Conservation (phyloP, 2,797 vertebrate genomes). For the Gephyroberyx darwinii region DNA sequence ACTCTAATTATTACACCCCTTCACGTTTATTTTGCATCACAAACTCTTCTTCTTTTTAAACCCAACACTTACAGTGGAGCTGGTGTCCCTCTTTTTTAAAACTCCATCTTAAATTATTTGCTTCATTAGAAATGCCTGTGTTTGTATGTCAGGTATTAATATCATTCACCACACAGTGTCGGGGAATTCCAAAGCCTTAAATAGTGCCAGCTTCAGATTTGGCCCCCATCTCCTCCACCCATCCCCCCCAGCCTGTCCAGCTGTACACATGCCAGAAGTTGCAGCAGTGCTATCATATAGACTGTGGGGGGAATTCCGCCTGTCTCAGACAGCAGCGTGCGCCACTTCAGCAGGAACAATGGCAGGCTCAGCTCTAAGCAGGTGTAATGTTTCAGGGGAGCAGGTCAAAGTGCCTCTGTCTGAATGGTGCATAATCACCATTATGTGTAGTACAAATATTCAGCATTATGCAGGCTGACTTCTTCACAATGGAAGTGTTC, state of each 20-base stretch:
- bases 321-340: conserved; percentile 77
- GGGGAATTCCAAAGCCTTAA: conserved; percentile 91
- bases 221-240: conserved; percentile 69
- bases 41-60: conserved; percentile 19
- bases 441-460: conserved; percentile 80
- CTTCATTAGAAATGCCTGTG: conserved; percentile 80
- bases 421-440: conserved; percentile 78
- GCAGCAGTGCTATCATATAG: conserved; percentile 85
- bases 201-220: conserved; percentile 84
- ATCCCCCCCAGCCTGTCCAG: conserved; percentile 81
- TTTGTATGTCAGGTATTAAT: conserved; percentile 81
- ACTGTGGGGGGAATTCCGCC: conserved; percentile 90
- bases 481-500: conserved; percentile 73
- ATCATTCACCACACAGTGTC: conserved; percentile 73
- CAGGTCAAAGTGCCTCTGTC: conserved; percentile 77
- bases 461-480: conserved; percentile 77
- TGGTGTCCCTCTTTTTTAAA: conserved; percentile 27
- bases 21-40: neutral
- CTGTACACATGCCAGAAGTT: conserved; percentile 85
- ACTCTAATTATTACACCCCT: neutral
- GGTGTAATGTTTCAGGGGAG: conserved; percentile 82
- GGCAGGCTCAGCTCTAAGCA: conserved; percentile 69
- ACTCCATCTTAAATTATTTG: conserved; percentile 63
- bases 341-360: conserved; percentile 82
- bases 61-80: neutral